These are phyloP conservation scores for Eucidaris tribuloides DNA, from an alignment of 35 echinoderm and acorn worm species.

Conservation along the genomic window DNA sequence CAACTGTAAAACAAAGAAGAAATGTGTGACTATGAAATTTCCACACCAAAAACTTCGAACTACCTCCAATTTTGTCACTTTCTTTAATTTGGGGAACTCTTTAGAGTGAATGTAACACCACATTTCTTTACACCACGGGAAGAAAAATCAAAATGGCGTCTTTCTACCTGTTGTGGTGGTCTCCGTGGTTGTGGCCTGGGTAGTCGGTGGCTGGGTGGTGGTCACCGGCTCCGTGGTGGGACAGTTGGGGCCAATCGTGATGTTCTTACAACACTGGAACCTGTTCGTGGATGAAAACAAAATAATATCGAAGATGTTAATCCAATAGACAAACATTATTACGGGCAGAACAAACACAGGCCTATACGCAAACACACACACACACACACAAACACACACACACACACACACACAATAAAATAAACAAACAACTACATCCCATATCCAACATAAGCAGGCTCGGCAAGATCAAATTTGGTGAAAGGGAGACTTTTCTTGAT, in stretches of 20 bases:
- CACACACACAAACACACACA: too few species aligned
- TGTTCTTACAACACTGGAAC: neutral
- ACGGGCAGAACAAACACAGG: too few species aligned
- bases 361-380: too few species aligned
- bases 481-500: too few species aligned
- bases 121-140: neutral
- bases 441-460: neutral
- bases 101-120: neutral
- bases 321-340: neutral
- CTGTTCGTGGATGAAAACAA: neutral
- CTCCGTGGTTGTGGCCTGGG: neutral
- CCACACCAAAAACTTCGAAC: neutral
- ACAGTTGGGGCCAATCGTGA: neutral
- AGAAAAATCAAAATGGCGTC: neutral
- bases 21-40: too few species aligned
- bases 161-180: neutral
- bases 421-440: neutral
- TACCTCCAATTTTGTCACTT: too few species aligned
- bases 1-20: neutral
- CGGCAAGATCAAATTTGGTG: neutral
- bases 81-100: neutral
- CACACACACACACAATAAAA: too few species aligned
- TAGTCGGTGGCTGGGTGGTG: neutral
- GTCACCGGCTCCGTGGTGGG: neutral
- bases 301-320: neutral